Percentiles rank a stretch among this genome's conserved stretches.
Evolutionary conservation across 2,888 invertebrate genomes (phyloP).

Genomic region (Cerastis rubricosa): DNA sequence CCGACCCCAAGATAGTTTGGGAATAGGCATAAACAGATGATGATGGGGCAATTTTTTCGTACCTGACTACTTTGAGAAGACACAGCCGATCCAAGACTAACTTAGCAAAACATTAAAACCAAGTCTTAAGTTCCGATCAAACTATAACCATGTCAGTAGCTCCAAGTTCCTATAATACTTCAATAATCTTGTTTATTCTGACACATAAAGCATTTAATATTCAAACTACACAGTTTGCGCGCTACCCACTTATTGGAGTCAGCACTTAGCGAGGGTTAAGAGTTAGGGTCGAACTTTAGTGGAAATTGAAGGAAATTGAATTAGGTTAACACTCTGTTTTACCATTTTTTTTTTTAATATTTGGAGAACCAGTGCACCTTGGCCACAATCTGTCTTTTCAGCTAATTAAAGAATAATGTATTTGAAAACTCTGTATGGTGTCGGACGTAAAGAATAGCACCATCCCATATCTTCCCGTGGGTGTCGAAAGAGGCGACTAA

Average conservation of each 20-base stretch:
- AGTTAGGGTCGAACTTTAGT: constrained; percentile 22
- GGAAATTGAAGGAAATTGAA: background rate
- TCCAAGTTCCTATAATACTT: background rate
- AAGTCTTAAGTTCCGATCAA: background rate
- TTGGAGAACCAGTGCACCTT: too few species aligned
- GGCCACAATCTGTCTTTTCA: too few species aligned
- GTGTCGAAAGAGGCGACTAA: too few species aligned
- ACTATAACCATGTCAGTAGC: background rate
- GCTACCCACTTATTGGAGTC: constrained; percentile 50
- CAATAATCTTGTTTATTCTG: constrained; percentile 30
- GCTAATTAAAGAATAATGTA: too few species aligned
- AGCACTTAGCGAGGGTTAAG: constrained; percentile 58
- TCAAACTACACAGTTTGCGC: constrained; percentile 24
- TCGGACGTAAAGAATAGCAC: too few species aligned
- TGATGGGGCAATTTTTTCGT: too few species aligned
- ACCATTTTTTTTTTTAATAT: background rate
- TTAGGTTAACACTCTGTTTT: background rate
- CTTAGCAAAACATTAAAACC: background rate
- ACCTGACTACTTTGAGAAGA: too few species aligned
- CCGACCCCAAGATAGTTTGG: too few species aligned
- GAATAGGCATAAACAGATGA: too few species aligned
- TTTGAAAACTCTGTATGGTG: too few species aligned
- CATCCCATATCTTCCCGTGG: too few species aligned
- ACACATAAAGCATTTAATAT: constrained; percentile 36
- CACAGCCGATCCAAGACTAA: background rate